Conservation (phyloP, 2,888 invertebrate species). For the Salpingus planirostris region DNA sequence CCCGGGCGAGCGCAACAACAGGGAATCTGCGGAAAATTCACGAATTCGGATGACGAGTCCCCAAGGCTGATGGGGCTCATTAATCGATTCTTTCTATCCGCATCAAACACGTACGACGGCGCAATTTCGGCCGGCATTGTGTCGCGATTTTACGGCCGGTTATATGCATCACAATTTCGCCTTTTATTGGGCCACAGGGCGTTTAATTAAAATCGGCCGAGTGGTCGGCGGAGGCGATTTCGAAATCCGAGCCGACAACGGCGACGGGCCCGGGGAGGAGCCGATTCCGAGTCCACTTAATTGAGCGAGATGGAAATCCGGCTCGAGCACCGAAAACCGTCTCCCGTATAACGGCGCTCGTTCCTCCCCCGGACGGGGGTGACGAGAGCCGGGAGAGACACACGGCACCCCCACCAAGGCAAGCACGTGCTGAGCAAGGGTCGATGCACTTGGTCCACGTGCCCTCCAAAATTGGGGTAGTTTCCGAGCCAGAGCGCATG, state of each 20-base stretch:
- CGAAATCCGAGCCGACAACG: too few species aligned
- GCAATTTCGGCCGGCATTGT: too few species aligned
- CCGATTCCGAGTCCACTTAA: too few species aligned
- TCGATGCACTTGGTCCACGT: conserved; percentile 28
- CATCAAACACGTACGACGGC: too few species aligned
- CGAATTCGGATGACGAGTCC: too few species aligned
- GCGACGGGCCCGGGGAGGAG: too few species aligned
- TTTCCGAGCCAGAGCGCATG: conserved; percentile 20
- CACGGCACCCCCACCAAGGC: conserved; percentile 8
- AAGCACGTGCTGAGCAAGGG: conserved; percentile 20
- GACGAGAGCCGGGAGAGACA: conserved; percentile 14
- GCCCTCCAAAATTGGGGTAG: conserved; percentile 29
- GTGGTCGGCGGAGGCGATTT: background rate
- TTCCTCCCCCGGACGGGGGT: too few species aligned
- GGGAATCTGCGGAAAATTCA: conserved; percentile 2
- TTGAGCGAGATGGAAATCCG: conserved; percentile 11
- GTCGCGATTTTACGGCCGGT: too few species aligned
- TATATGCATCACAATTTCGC: too few species aligned
- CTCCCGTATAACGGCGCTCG: too few species aligned
- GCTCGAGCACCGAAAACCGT: conserved; percentile 7
- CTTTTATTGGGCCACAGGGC: too few species aligned
- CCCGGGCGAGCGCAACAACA: too few species aligned
- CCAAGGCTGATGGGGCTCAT: conserved; percentile 1
- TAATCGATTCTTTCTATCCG: background rate
- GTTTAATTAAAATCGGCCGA: background rate